Conservation (phyloP, 2,113 vertebrate genomes). For the Balaenoptera acutorostrata region DNA sequence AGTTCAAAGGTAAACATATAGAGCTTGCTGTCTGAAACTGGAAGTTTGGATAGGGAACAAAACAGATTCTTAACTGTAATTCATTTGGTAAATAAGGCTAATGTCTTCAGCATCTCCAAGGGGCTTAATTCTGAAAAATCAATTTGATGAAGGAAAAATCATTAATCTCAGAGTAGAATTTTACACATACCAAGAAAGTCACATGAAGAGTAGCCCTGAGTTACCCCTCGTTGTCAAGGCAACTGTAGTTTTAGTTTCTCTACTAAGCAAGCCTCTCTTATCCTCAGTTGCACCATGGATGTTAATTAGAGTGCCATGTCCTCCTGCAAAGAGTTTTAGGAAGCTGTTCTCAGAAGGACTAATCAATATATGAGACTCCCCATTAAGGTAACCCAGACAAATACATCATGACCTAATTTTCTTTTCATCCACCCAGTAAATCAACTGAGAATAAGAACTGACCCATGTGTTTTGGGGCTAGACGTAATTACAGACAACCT, state of each 20-base stretch:
- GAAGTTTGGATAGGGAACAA: not conserved
- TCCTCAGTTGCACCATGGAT: not conserved
- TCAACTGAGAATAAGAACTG: not conserved
- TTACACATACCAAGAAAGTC: not conserved
- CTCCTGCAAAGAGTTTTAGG: not conserved
- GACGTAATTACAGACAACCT: not conserved
- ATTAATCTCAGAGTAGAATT: not conserved
- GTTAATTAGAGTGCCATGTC: not conserved
- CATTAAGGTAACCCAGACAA: not conserved
- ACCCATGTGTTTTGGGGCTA: not conserved
- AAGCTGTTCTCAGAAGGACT: not conserved
- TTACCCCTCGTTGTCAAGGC: not conserved
- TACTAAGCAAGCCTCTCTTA: not conserved
- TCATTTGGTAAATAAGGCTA: not conserved
- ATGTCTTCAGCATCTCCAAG: not conserved
- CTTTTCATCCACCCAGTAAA: not conserved
- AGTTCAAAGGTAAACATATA: not conserved
- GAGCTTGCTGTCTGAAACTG: not conserved
- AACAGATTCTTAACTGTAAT: not conserved
- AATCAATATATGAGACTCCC: slow-evolving; percentile 3
- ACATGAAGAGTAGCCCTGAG: not conserved
- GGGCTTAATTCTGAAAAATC: not conserved
- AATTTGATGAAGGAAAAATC: not conserved
- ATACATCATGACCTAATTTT: not conserved
- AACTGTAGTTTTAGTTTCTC: not conserved